Evolutionary conservation across 2,888 invertebrate species (phyloP).

Genomic region (Melanophora roralis): DNA sequence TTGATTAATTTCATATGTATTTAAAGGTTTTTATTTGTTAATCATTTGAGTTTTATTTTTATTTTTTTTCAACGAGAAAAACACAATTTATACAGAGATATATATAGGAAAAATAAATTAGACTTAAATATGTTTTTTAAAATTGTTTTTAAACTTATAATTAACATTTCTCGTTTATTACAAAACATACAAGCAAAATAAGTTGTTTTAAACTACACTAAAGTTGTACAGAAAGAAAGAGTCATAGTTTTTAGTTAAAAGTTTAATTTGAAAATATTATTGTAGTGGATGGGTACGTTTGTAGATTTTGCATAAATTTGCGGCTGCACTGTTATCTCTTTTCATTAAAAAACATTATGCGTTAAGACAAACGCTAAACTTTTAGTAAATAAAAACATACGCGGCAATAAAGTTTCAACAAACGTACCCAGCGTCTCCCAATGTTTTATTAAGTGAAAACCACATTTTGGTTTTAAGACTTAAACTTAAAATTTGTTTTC

Average conservation of each 20-base stretch:
- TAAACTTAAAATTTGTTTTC: too few species aligned
- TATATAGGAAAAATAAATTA: slow-evolving; percentile 44
- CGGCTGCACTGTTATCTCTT: too few species aligned
- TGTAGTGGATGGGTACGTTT: too few species aligned
- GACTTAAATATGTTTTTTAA: slow-evolving; percentile 10
- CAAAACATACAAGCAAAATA: slow-evolving; percentile 27
- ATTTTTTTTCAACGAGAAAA: slow-evolving; percentile 44
- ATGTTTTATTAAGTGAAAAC: too few species aligned
- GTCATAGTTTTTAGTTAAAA: slow-evolving; percentile 3
- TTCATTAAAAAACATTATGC: too few species aligned
- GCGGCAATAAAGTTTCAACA: too few species aligned
- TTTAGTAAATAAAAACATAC: too few species aligned
- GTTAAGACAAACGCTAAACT: too few species aligned
- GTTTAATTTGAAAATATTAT: background rate
- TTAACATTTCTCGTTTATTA: background rate
- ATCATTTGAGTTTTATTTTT: slow-evolving; percentile 32
- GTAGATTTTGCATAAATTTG: too few species aligned
- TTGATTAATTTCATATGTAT: background rate
- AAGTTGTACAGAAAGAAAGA: background rate
- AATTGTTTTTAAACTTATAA: slow-evolving; percentile 1
- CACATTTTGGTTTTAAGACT: background rate
- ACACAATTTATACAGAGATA: slow-evolving; percentile 52
- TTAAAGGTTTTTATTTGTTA: background rate
- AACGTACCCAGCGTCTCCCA: too few species aligned
- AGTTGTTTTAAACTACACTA: slow-evolving; percentile 10